Base-by-base conservation (phyloP, 1,140 invertebrate species). In the Drosophila nannoptera region DNA sequence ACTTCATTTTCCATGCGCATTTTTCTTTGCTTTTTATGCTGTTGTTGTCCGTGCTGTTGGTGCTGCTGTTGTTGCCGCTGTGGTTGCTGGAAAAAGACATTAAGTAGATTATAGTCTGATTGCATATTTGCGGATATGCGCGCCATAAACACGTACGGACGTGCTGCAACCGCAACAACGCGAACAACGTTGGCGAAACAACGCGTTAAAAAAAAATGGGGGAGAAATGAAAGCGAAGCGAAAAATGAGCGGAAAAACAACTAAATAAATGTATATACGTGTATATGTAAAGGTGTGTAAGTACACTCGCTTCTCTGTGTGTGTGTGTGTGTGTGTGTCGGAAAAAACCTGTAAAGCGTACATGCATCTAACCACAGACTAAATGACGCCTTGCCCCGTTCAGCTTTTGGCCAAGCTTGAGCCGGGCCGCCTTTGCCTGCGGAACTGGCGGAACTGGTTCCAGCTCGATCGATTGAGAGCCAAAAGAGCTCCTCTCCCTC, bases 51-150 rank as follows among this genome's bases (percentile, higher is more conserved):
- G 22, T 53, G 46, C 29, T 61, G 64, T 32, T 70, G 38, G 6
- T 56, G 29, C 9, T 16, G 45, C 3, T 35, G 49, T 22, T 11
- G 7, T 12, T 55, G 22, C 31, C 42, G 53, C 42, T 53, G 50
- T 46, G 36, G 60, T 35, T 69, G 71, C 54, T 67, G 54, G 77
- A 86, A 81, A 86, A 86, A 86, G 81, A 86, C 81, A 86, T 86
- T 86, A 86, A 86, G 81, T 81, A 86, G 81, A 86, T 86, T 86
- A 86, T 86, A 84, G 81, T 86, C 81, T 86, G 81, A 86, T 86
- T 86, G 81, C 81, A 86, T 86, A 86, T 86, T 86, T 86, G 82
- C 81, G 81, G 81, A 86, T 86, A 86, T 86, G 81, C 81, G 81
- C 81, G 70, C 82, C 81, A 86, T 86, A 86, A 86, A 86, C 81